phyloP scores from a whole-genome alignment of 2,113 vertebrate species.

The Agapornis roseicollis region DNA sequence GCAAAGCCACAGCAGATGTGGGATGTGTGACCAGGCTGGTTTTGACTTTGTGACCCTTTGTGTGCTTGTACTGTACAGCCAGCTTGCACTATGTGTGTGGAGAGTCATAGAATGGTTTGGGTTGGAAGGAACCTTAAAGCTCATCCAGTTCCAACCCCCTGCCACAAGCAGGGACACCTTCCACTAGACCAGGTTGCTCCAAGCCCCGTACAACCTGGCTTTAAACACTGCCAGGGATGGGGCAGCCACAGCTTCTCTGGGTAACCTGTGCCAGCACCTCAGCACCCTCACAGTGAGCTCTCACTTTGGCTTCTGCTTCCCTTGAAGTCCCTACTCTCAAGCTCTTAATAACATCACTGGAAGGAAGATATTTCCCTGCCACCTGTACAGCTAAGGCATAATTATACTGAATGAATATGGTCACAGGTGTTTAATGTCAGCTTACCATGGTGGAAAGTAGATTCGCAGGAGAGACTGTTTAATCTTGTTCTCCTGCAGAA shows the following conservation, averaged over 20 bases:
- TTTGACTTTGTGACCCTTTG: background rate
- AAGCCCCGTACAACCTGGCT: background rate
- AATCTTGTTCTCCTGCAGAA: background rate
- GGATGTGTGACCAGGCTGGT: background rate
- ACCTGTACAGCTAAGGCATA: background rate
- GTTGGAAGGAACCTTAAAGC: background rate
- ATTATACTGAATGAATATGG: background rate
- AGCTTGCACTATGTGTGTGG: background rate
- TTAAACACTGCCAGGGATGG: background rate
- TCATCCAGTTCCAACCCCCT: background rate
- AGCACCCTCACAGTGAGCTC: background rate
- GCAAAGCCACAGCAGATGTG: background rate
- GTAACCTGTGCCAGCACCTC: background rate
- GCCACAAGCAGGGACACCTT: background rate
- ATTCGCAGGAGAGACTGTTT: background rate
- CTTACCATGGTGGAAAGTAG: rapidly evolving
- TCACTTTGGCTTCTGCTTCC: background rate
- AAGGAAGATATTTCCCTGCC: background rate
- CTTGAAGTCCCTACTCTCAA: background rate
- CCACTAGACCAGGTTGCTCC: background rate
- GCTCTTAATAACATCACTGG: background rate
- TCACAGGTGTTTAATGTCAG: background rate
- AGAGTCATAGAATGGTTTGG: background rate
- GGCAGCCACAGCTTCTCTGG: background rate
- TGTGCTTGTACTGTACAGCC: background rate